phyloP scores from a whole-genome alignment of 2,797 vertebrate genomes.

The Mormyrus hasselquistii region DNA sequence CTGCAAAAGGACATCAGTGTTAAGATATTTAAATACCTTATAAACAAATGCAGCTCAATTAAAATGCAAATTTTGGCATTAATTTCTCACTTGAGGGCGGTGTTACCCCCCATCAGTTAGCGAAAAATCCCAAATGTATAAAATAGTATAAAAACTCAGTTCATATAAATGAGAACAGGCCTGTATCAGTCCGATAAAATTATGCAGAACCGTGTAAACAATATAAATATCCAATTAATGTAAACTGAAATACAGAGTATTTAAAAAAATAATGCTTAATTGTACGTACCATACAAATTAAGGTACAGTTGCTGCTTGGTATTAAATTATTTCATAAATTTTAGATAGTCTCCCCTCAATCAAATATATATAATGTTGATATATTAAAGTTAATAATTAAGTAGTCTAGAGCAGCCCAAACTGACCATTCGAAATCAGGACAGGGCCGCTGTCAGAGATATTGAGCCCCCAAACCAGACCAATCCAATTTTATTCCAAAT shows the following conservation, averaged over 20 bases:
- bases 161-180: not conserved
- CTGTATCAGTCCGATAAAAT: not conserved
- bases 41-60: not conserved
- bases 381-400: not conserved
- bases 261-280: not conserved
- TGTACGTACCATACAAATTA: not conserved
- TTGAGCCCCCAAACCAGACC: not conserved
- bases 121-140: not conserved
- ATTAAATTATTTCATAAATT: not conserved
- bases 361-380: not conserved
- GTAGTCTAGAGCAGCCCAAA: not conserved
- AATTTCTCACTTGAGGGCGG: not conserved
- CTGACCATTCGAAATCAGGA: not conserved
- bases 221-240: not conserved
- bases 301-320: not conserved
- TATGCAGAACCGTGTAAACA: not conserved
- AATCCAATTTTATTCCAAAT: not conserved
- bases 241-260: not conserved
- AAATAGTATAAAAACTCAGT: not conserved
- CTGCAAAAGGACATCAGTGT: not conserved
- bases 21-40: not conserved
- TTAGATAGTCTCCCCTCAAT: not conserved
- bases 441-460: not conserved
- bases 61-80: conserved; percentile 3
- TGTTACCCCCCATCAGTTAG: not conserved